A percentile compares a stretch with the other conserved stretches of the same genome.
phyloP scores from a whole-genome alignment of 2,797 vertebrate species.

The Neomorphus geoffroyi region DNA sequence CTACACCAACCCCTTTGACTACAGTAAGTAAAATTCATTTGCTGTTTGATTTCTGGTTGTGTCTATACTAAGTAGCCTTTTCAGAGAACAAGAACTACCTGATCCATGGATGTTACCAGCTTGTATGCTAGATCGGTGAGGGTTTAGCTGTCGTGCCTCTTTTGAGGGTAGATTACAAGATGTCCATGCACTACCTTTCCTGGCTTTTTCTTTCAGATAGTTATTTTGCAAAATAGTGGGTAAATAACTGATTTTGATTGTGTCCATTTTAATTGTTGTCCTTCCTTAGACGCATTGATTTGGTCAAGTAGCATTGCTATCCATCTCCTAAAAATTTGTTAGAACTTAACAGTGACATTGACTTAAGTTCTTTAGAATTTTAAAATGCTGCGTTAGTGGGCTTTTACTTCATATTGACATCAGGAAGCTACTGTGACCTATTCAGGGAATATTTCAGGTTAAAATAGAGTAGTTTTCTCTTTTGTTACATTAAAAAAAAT shows the following conservation, averaged over 20 bases:
- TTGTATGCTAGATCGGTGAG: background rate
- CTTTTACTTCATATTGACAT: background rate
- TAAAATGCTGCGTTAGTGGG: background rate
- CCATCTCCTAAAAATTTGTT: background rate
- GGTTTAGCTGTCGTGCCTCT: background rate
- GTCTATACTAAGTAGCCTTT: background rate
- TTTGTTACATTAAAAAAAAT: background rate
- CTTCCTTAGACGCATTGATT: background rate
- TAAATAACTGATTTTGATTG: background rate
- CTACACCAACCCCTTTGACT: conserved; percentile 86
- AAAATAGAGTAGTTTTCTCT: background rate
- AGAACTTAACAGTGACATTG: background rate
- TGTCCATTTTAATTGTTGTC: background rate
- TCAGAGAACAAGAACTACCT: background rate
- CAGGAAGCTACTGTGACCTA: background rate
- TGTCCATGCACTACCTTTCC: background rate
- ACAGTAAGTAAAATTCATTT: conserved; percentile 80
- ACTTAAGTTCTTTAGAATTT: background rate
- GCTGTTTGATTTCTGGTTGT: background rate
- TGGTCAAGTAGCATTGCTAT: background rate
- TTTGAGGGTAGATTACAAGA: background rate
- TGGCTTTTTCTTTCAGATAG: background rate
- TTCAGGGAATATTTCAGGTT: background rate
- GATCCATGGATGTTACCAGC: background rate
- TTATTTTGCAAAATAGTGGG: background rate